phyloP scores from a whole-genome alignment of 2,888 invertebrate genomes.

The Megaustenia siamemsis region DNA sequence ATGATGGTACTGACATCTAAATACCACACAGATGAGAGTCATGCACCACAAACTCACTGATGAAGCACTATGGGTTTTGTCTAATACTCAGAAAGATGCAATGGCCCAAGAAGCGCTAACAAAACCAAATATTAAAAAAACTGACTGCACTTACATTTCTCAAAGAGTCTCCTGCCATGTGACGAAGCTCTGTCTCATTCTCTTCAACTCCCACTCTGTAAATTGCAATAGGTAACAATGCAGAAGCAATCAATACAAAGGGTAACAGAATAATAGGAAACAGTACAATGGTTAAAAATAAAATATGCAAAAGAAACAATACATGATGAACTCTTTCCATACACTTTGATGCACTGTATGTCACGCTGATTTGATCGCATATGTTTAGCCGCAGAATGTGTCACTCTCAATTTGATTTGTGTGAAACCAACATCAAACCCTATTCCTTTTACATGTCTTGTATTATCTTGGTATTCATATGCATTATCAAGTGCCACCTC shows the following conservation, averaged over 20 bases:
- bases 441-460: too few relatives aligned
- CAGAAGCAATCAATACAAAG: not conserved
- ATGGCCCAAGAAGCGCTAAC: not conserved
- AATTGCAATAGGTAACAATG: constrained; percentile 72
- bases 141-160: constrained; percentile 88
- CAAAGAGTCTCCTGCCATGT: constrained; percentile 83
- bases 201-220: constrained; percentile 93
- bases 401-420: too few relatives aligned
- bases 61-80: not conserved
- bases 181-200: constrained; percentile 81
- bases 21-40: not conserved
- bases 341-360: too few relatives aligned
- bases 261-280: too few relatives aligned
- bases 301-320: too few relatives aligned
- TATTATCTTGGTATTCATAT: too few relatives aligned
- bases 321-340: too few relatives aligned
- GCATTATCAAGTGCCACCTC: too few relatives aligned
- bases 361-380: too few relatives aligned
- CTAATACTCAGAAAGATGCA: not conserved
- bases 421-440: too few relatives aligned
- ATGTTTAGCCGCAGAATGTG: too few relatives aligned
- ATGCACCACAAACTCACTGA: not conserved
- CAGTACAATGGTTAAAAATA: not conserved
- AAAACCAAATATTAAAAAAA: not conserved
- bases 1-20: too few relatives aligned